Base-by-base conservation (phyloP, 2,113 vertebrate genomes). In the Hippocampus mohnikei region DNA sequence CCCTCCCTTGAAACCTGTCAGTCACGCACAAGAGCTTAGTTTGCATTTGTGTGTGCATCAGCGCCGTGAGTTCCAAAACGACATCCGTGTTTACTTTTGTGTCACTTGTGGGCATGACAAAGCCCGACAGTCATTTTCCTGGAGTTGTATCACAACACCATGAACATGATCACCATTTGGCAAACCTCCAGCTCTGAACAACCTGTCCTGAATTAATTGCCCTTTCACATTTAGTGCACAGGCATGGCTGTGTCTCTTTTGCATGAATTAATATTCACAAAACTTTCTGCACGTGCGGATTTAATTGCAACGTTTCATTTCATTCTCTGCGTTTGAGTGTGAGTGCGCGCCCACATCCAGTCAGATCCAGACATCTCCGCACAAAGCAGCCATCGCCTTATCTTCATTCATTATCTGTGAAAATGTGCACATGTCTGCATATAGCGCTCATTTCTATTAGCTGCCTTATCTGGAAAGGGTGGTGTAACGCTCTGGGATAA, bases 381-480 rank as follows among this genome's bases (percentile, higher is more conserved):
- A 23, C 68, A 23, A 40, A 41, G 60, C 8, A 62, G 60, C 60
- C 69, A 20, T 65, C 40, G 25, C 27, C 80, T 84, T 84, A 88
- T 88, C 87, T 80, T 75, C 66, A 81, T 80, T 75, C 66, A 81
- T 84, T 77, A 87, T 90, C 82, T 60, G 44, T 63, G 56, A 67
- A 82, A 87, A 84, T 84, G 81, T 89, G 88, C 84, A 86, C 78
- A 82, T 84, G 85, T 88, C 82, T 88, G 84, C 85, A 82, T 73
- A 75, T 78, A 3, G 48, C 21, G 77, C 83, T 80, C 70, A 83
- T 91, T 91, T 87, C 88, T 89, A 91, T 90, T 91, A 90, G 88
- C 77, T 8, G 73, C 76, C 89, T 92, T 91, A 92, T 91, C 88
- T 7, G 70, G 66, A 79, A 88, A 71, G 79, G 84, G 74, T 81